Evolutionary conservation across 1,140 invertebrate genomes (phyloP).

Genomic region (Cyrtorhinus lividipennis): DNA sequence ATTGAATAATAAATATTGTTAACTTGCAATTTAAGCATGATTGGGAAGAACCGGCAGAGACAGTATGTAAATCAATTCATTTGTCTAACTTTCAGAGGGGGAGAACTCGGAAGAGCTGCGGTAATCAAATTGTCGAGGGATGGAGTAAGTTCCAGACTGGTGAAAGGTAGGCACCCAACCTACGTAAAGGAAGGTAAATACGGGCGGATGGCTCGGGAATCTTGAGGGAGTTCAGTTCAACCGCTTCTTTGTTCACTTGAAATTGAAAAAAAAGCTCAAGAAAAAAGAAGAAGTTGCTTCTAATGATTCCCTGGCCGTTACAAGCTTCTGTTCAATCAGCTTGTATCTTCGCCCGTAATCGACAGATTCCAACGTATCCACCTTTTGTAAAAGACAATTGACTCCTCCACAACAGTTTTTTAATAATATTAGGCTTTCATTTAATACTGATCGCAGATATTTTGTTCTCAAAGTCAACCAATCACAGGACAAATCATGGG

Average conservation of each 20-base stretch:
- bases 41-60: conserved; percentile 1
- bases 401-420: too few relatives aligned
- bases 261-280: neutral
- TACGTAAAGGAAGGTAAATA: conserved; percentile 1
- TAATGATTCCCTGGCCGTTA: too few relatives aligned
- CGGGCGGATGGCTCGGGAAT: neutral
- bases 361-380: too few relatives aligned
- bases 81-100: neutral
- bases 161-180: neutral
- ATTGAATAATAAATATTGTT: conserved; percentile 7
- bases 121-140: neutral
- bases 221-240: neutral
- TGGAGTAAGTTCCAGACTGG: neutral
- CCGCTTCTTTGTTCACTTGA: neutral
- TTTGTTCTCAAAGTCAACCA: too few relatives aligned
- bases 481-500: too few relatives aligned
- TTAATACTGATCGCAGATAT: too few relatives aligned
- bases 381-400: too few relatives aligned
- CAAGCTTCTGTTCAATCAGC: too few relatives aligned
- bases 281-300: too few relatives aligned
- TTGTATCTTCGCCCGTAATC: too few relatives aligned
- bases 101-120: neutral
- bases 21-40: conserved; percentile 1
- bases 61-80: conserved; percentile 6
- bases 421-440: too few relatives aligned